These are phyloP conservation scores for Pyrrhia umbra DNA, from an alignment of 2,888 invertebrate species.

Conservation along the genomic window DNA sequence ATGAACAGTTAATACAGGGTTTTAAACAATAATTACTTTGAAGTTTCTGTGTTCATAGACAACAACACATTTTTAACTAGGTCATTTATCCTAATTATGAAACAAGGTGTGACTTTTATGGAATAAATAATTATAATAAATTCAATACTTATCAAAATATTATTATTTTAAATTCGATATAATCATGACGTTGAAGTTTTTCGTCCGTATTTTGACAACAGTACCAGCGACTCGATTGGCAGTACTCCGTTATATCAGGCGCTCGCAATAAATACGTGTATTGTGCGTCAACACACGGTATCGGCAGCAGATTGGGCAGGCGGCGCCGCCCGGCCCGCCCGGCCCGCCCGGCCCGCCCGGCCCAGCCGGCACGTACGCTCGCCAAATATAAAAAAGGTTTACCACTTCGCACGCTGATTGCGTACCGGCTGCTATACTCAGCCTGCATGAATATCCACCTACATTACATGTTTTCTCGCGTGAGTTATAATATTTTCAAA, in stretches of 20 bases:
- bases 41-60: constrained; percentile 32
- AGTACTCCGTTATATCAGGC: constrained; percentile 5
- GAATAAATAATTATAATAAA: too few relatives aligned
- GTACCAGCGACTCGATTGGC: constrained; percentile 17
- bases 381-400: constrained; percentile 62
- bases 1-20: constrained; percentile 37
- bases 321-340: constrained; percentile 26
- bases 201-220: neutral
- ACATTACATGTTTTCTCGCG: constrained; percentile 34
- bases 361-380: constrained; percentile 55
- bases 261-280: constrained; percentile 35
- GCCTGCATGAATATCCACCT: constrained; percentile 38
- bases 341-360: constrained; percentile 15
- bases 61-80: constrained; percentile 15
- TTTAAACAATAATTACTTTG: constrained; percentile 48
- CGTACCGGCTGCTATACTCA: constrained; percentile 39
- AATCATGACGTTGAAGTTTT: too few relatives aligned
- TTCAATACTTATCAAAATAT: too few relatives aligned
- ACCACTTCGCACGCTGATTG: constrained; percentile 61
- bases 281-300: constrained; percentile 46
- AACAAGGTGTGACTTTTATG: too few relatives aligned
- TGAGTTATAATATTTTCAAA: constrained; percentile 58
- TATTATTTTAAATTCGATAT: too few relatives aligned
- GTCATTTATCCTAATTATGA: too few relatives aligned
- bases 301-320: constrained; percentile 21